Conservation (phyloP, 2,888 invertebrate genomes). For the Ptychoptera contaminata region DNA sequence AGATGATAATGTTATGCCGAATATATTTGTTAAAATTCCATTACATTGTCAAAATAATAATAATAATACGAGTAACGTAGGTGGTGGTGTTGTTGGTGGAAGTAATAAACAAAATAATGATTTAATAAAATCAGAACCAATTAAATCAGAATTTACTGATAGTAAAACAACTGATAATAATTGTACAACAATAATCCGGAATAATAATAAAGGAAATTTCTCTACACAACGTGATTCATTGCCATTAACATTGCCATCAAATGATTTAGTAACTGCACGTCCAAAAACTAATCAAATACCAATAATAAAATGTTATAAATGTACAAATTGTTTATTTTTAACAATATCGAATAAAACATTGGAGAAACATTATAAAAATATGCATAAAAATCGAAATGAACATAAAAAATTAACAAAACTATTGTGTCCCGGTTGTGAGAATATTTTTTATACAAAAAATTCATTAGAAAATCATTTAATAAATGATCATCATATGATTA, state of each 20-base stretch:
- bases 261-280: conserved; percentile 9
- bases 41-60: conserved; percentile 1
- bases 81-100: background rate
- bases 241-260: conserved; percentile 1
- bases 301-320: conserved; percentile 15
- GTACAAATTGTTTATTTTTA: conserved; percentile 23
- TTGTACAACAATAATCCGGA: background rate
- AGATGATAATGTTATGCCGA: conserved; percentile 1
- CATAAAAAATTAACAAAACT: conserved; percentile 27
- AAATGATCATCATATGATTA: conserved; percentile 50
- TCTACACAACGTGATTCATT: background rate
- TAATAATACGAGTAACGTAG: background rate
- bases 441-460: conserved; percentile 45
- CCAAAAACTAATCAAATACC: conserved; percentile 5
- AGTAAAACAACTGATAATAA: background rate
- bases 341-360: conserved; percentile 17
- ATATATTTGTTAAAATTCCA: conserved; percentile 3
- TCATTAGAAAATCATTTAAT: conserved; percentile 46
- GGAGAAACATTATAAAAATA: conserved; percentile 12
- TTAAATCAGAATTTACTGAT: conserved; percentile 23
- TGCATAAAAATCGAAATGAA: conserved; percentile 3
- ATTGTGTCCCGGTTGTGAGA: conserved; percentile 50
- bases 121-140: conserved; percentile 29
- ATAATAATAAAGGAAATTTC: conserved; percentile 5
- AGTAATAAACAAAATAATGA: conserved; percentile 13